These are phyloP conservation scores for Pagrus major DNA, from an alignment of 2,113 vertebrate genomes.

Conservation along the genomic window DNA sequence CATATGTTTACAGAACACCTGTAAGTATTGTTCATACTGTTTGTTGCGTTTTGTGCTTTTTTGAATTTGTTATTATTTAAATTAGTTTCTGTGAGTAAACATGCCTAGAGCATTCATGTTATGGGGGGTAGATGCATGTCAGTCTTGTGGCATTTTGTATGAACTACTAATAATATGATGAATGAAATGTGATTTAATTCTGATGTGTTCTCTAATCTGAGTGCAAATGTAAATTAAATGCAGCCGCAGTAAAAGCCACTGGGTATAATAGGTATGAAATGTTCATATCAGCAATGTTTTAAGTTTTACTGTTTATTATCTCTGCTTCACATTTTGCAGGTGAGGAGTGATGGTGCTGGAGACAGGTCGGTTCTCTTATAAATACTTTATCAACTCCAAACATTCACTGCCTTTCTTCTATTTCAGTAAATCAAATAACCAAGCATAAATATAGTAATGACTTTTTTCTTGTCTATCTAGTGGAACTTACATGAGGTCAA, in stretches of 20 bases:
- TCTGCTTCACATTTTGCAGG: conserved; percentile 49
- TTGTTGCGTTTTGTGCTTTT: background rate
- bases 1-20: conserved; percentile 73
- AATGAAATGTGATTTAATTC: too few relatives aligned
- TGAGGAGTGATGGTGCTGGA: conserved; percentile 22
- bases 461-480: conserved; percentile 26
- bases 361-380: conserved; percentile 63
- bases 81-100: too few relatives aligned
- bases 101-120: too few relatives aligned
- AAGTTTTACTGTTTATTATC: background rate
- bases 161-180: too few relatives aligned
- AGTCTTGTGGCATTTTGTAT: too few relatives aligned
- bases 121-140: too few relatives aligned
- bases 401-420: background rate
- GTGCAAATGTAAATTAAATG: background rate
- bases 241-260: background rate
- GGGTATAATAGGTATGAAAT: background rate
- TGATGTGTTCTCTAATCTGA: background rate
- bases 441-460: background rate
- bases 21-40: conserved; percentile 55
- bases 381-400: background rate
- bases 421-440: background rate
- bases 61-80: too few relatives aligned
- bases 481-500: conserved; percentile 57
- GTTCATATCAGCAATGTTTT: background rate